A percentile compares a stretch with the other conserved stretches of the same genome.
These are phyloP conservation scores for Eurystomus glaucurus DNA, from an alignment of 2,797 vertebrate species.

Conservation along the genomic window DNA sequence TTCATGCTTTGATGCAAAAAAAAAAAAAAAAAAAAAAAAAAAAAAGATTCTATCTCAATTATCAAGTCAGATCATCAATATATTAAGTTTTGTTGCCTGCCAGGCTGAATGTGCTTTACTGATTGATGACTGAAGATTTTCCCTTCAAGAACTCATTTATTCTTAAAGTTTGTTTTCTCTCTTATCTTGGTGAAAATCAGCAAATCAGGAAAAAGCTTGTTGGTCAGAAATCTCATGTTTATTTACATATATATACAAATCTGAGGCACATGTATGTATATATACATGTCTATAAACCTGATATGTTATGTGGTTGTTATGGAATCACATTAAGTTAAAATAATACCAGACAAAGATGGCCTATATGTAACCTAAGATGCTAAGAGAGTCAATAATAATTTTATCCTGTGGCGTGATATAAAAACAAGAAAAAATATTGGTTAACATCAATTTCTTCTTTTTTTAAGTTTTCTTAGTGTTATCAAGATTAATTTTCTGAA, in stretches of 20 bases:
- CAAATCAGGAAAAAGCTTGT: not conserved
- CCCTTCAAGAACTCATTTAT: not conserved
- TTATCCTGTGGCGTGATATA: not conserved
- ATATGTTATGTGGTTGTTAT: accelerated
- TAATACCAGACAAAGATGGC: not conserved
- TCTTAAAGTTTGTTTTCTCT: not conserved
- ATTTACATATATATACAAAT: not conserved
- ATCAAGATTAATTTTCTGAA: not conserved
- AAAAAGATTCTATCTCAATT: not conserved
- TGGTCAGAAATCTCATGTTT: not conserved
- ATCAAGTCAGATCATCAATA: not conserved
- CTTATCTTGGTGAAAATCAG: not conserved
- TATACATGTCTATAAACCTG: not conserved
- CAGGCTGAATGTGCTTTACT: not conserved
- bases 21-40: not conserved
- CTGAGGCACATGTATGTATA: not conserved
- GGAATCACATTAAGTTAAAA: not conserved
- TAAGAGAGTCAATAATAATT: not conserved
- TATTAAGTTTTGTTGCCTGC: not conserved
- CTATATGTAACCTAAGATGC: not conserved
- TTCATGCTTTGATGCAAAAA: not conserved
- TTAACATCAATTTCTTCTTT: accelerated
- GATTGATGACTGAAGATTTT: not conserved
- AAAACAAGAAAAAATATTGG: not conserved
- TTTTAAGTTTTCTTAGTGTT: not conserved